A percentile compares a stretch with the other conserved stretches of the same genome.
Conservation (phyloP, 1,140 invertebrate genomes). For the Manduca sexta region DNA sequence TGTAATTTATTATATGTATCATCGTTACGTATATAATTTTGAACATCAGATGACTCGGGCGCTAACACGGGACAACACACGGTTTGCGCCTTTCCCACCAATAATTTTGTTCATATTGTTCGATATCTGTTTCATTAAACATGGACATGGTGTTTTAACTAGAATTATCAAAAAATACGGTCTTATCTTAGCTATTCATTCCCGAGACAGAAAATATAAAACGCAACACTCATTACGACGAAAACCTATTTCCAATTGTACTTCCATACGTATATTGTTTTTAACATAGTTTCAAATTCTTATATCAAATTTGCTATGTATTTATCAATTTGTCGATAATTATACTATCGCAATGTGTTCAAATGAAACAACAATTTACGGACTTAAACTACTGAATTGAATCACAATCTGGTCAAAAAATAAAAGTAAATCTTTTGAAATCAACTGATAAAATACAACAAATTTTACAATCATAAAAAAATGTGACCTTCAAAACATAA, state of each 20-base stretch:
- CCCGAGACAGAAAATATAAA: constrained; percentile 47
- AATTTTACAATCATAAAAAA: constrained; percentile 67
- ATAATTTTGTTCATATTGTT: constrained; percentile 24
- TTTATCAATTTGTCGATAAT: constrained; percentile 41
- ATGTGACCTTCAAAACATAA: constrained; percentile 63
- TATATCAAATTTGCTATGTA: constrained; percentile 50
- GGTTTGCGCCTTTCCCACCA: constrained; percentile 17
- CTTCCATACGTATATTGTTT: constrained; percentile 70
- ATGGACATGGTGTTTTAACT: constrained; percentile 47
- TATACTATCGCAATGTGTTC: constrained; percentile 39
- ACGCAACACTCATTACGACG: constrained; percentile 43
- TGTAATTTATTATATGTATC: constrained; percentile 68
- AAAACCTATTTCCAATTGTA: constrained; percentile 63
- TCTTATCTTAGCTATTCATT: constrained; percentile 40
- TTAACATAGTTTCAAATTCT: constrained; percentile 49
- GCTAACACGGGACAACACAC: constrained; percentile 41
- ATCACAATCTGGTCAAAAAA: constrained; percentile 53
- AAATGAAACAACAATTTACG: constrained; percentile 53
- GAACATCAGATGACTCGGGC: constrained; percentile 62
- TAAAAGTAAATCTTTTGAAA: constrained; percentile 53
- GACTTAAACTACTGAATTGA: constrained; percentile 46
- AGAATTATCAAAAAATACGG: constrained; percentile 65
- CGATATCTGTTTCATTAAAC: constrained; percentile 22
- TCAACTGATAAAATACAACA: constrained; percentile 66
- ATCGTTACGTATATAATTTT: constrained; percentile 73